Evolutionary conservation across 2,888 invertebrate species (phyloP).

Genomic region (Mythimna pallens): DNA sequence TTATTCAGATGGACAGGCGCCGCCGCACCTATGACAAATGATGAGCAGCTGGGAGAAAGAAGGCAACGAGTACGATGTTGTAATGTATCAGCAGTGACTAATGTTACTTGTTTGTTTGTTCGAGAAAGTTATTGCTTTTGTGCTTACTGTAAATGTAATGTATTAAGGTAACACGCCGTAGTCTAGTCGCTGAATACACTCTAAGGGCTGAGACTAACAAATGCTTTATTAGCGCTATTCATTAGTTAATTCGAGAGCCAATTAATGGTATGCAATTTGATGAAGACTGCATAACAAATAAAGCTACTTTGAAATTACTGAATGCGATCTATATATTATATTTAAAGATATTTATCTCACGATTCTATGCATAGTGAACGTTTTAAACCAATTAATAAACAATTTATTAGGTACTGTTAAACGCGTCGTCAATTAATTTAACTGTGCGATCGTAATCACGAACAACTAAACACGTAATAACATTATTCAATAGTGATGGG

Average conservation of each 20-base stretch:
- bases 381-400: constrained; percentile 26
- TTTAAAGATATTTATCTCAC: constrained; percentile 9
- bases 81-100: constrained; percentile 63
- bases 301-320: constrained; percentile 13
- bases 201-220: constrained; percentile 17
- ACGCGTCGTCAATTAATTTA: constrained; percentile 33
- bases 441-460: constrained; percentile 33
- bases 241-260: constrained; percentile 42
- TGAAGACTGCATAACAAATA: constrained; percentile 16
- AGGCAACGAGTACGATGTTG: constrained; percentile 52
- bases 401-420: constrained; percentile 13
- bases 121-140: constrained; percentile 57
- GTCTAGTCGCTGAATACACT: constrained; percentile 26
- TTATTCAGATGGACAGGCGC: constrained; percentile 80
- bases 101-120: constrained; percentile 65
- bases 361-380: not conserved
- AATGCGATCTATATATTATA: constrained; percentile 8
- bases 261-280: constrained; percentile 37
- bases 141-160: constrained; percentile 44
- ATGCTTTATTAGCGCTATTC: constrained; percentile 41
- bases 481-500: constrained; percentile 4
- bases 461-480: constrained; percentile 37
- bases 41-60: constrained; percentile 67
- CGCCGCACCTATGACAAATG: constrained; percentile 76
- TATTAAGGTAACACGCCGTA: constrained; percentile 19